Conservation (phyloP, 53 echinoderm and acorn worm species). For the Arbacia lixula region DNA sequence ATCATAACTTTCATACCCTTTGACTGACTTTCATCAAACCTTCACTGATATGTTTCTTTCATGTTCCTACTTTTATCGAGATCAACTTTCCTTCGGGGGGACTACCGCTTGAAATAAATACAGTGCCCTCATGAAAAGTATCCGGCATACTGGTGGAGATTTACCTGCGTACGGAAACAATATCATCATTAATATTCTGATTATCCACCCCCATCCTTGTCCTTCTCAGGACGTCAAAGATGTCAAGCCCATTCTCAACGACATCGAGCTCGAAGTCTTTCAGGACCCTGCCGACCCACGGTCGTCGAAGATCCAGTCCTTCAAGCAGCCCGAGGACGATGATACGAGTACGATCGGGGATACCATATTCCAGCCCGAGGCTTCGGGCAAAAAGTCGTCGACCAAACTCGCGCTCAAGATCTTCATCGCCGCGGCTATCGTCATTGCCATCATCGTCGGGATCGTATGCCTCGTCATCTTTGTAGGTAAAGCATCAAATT, state of each 20-base stretch:
- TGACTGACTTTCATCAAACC: no score
- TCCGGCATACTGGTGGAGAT: no score
- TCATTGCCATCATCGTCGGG: conserved; percentile 6
- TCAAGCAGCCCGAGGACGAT: neutral
- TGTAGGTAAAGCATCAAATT: conserved; percentile 16
- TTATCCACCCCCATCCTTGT: neutral
- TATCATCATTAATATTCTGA: no score
- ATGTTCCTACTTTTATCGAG: no score
- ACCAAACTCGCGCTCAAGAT: neutral
- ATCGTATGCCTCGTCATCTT: conserved; percentile 27
- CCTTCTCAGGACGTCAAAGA: conserved; percentile 8
- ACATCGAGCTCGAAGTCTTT: conserved; percentile 1
- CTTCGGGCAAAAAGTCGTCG: neutral
- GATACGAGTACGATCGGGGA: conserved; percentile 6
- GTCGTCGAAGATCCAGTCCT: neutral
- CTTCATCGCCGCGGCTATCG: conserved; percentile 16
- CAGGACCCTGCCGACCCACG: conserved; percentile 1
- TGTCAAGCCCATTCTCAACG: conserved; percentile 9
- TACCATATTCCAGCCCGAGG: conserved; percentile 6
- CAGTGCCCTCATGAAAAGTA: no score
- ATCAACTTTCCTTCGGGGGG: no score
- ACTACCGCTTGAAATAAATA: no score
- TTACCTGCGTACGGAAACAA: no score
- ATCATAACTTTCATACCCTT: no score
- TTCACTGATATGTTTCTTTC: no score